Base-by-base conservation (phyloP, 2,113 vertebrate species). In the Neofelis nebulosa region DNA sequence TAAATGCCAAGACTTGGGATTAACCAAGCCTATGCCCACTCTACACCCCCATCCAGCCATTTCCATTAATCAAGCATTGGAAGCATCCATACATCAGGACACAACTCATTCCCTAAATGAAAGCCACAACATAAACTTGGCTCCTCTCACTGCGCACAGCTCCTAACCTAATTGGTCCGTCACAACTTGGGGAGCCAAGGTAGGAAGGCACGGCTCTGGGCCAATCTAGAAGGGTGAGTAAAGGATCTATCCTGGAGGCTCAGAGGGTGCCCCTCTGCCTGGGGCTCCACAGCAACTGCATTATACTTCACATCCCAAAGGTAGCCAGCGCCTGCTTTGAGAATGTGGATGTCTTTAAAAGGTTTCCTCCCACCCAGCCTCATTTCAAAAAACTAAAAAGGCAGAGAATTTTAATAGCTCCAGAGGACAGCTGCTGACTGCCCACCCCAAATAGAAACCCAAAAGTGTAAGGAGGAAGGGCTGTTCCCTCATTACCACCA, bases 351-450 rank as follows among this genome's bases (percentile, higher is more conserved):
- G 10, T 80, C 55, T 96, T 83, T 7, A 52, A 61, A 89, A 94
- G 95, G 79, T 83, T 80, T 57, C 95, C 95, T 96, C 92, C 95
- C 95, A 95, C 84, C 97, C 82, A 52, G 86, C 55, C 94, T 94
- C 87, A 73, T 87, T 82, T 93, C 86, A 50, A 74, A 87, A 94
- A 93, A 94, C 81, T 38, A 65, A 91, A 94, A 89, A 96, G 48
- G 82, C 73, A 57, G 55, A 36, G 74, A 89, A 97, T 88, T 78
- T 83, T 78, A 90, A 95, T 57, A 95, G 94, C 83, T 95, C 92
- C 50, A 79, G 71, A 78, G 48, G 71, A 68, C 97, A 97, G 97
- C 94, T 96, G 91, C 41, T 94, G 92, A 86, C 94, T 95, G n/a
- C 92, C 97, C 92, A 96, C 41, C 97, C 87, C 82, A 73, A 78